Conservation (phyloP, 2,113 vertebrate species). For the Pontoporia blainvillei region DNA sequence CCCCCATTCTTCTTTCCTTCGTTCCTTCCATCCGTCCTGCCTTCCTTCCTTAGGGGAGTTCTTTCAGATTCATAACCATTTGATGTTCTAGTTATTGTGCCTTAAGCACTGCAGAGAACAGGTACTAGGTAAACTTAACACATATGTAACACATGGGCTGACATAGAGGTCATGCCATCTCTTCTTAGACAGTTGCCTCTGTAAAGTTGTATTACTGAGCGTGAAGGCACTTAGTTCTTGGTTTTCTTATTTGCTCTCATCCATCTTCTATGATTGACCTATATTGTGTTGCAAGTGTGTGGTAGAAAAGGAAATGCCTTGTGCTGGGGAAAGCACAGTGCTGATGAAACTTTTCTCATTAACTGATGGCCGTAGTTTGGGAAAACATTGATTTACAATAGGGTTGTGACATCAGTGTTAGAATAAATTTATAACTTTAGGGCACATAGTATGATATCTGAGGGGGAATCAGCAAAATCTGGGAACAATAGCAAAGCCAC, state of each 20-base stretch:
- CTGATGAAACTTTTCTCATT: not conserved
- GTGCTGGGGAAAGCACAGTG: not conserved
- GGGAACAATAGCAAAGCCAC: not conserved
- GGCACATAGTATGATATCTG: not conserved
- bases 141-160: not conserved
- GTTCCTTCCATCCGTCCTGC: not conserved
- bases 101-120: not conserved
- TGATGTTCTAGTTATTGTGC: not conserved
- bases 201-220: not conserved
- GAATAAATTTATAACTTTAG: not conserved
- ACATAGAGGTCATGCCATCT: not conserved
- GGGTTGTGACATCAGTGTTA: not conserved
- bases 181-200: not conserved
- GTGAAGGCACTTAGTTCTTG: not conserved
- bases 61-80: not conserved
- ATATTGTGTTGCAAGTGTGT: not conserved
- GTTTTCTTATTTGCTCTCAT: not conserved
- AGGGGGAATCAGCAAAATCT: not conserved
- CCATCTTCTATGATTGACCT: not conserved
- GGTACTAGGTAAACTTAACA: not conserved
- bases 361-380: not conserved
- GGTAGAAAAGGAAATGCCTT: not conserved
- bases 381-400: not conserved
- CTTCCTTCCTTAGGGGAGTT: not conserved
- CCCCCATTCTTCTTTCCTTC: not conserved